Base-by-base conservation (phyloP, 1,140 invertebrate genomes). In the Papilio dardanus region DNA sequence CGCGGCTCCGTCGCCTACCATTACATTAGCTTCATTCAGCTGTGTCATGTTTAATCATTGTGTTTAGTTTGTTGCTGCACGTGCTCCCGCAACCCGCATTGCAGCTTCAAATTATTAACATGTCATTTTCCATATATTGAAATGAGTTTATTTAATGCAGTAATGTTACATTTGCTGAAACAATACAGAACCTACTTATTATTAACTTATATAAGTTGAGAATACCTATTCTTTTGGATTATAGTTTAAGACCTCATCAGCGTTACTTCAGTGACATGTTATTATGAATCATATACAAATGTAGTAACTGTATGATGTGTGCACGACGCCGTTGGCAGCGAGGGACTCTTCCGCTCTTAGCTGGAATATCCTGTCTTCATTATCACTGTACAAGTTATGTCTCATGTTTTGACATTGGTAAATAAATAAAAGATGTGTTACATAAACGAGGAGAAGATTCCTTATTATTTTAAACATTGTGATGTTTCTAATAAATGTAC, bases 401-500 rank as follows among this genome's bases (percentile, higher is more conserved):
- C 35, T 37, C 10, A 37, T 12, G 16, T 42, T 42, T 46, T 19
- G n/a, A n/a, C 42, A 46, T 46, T 68, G n/a, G 5, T 35, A 35
- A 33, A 67, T 33, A 66, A 31, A 66, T 14, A 31, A 31, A 66
- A 66, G 1, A 21, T 68, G 33, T 68, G 21, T 33, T 12, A 37
- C 21, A 40, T 16, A 35, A 7, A 66, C 30, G n/a, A 6, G n/a
- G 12, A 28, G 28, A n/a, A n/a, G n/a, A n/a, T n/a, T n/a, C 28
- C n/a, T 24, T 31, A 66, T 31, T 54, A 24, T 54, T 54, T 54
- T 54, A 19, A 54, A 54, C 21, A 54, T 28, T 54, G 50, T 54
- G 21, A 28, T 54, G 50, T 10, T 54, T 54, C 50, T 68, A 68
- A 68, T 68, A 68, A 68, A 68, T 68, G 66, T 68, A 68, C 19